A percentile compares a stretch with the other conserved stretches of the same genome.
phyloP scores from a whole-genome alignment of 2,797 vertebrate species.

The Alca torda region DNA sequence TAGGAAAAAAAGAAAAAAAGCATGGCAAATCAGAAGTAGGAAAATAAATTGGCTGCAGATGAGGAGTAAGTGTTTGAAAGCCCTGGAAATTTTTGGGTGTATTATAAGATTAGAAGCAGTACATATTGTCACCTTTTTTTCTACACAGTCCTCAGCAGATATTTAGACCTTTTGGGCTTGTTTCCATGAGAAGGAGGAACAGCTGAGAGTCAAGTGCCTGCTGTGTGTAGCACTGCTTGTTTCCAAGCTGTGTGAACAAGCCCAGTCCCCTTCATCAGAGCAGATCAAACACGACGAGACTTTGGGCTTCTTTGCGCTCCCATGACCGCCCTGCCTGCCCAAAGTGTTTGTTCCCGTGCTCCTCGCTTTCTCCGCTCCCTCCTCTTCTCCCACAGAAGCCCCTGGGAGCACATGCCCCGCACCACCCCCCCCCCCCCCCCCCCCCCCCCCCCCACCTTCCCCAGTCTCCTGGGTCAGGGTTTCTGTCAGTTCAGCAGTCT shows the following conservation, averaged over 20 bases:
- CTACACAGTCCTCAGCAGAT: background rate
- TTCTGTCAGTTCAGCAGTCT: background rate
- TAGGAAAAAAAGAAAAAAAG: background rate
- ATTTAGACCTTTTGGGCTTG: background rate
- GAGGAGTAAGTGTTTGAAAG: background rate
- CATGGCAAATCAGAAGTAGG: background rate
- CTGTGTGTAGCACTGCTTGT: background rate
- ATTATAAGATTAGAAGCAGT: background rate
- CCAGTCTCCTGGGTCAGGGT: background rate
- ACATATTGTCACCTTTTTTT: background rate
- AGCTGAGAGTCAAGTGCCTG: background rate
- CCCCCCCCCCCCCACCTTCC: accelerated
- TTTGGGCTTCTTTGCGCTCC: background rate
- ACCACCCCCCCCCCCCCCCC: accelerated
- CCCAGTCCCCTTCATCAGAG: background rate
- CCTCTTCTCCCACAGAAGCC: background rate
- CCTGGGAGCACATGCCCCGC: background rate
- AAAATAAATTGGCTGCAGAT: background rate
- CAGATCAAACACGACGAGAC: background rate
- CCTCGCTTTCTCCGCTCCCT: background rate
- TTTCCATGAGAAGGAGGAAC: background rate
- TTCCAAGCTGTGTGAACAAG: background rate
- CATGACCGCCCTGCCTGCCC: background rate
- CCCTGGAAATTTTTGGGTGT: background rate
- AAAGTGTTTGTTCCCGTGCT: background rate